Evolutionary conservation across 2,797 vertebrate species (phyloP).

Genomic region (Paratrypauchen microcephalus): DNA sequence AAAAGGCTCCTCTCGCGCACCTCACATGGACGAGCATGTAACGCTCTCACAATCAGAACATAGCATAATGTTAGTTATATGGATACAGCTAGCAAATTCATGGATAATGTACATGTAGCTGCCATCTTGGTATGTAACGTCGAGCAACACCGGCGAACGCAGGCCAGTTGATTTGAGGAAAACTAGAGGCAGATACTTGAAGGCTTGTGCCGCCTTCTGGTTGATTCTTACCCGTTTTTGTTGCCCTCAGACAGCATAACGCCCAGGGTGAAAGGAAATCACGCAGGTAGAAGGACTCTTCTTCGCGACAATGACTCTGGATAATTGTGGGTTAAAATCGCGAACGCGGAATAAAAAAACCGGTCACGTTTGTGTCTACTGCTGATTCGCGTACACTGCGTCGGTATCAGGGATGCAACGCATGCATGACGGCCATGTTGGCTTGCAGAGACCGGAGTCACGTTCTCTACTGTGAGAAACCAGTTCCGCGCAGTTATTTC

Average conservation of each 20-base stretch:
- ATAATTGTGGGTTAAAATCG: slow-evolving; percentile 37
- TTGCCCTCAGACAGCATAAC: slow-evolving; percentile 90
- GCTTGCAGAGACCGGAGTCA: slow-evolving; percentile 58
- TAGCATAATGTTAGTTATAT: slow-evolving; percentile 37
- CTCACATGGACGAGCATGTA: slow-evolving; percentile 65
- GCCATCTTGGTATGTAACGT: slow-evolving; percentile 7
- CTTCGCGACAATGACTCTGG: slow-evolving; percentile 32
- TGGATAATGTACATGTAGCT: not conserved
- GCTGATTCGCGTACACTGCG: slow-evolving; percentile 72
- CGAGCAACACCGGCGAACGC: slow-evolving; percentile 2
- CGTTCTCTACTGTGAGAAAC: slow-evolving; percentile 26
- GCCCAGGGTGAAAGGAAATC: slow-evolving; percentile 59
- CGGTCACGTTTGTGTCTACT: slow-evolving; percentile 32
- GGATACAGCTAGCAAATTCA: slow-evolving; percentile 15
- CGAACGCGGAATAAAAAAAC: slow-evolving; percentile 25
- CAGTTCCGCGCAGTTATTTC: slow-evolving; percentile 47
- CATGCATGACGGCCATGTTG: slow-evolving; percentile 82
- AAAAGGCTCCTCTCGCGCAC: slow-evolving; percentile 62
- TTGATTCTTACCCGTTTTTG: slow-evolving; percentile 91
- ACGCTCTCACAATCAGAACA: slow-evolving; percentile 44
- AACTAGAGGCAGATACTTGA: slow-evolving; percentile 43
- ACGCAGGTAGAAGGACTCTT: slow-evolving; percentile 31
- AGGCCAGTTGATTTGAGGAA: slow-evolving; percentile 4
- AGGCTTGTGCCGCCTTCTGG: slow-evolving; percentile 59
- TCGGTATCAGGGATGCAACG: slow-evolving; percentile 77